A percentile compares a stretch with the other conserved stretches of the same genome.
These are phyloP conservation scores for Neotoma lepida DNA, from an alignment of 2,113 vertebrate species.

Conservation along the genomic window DNA sequence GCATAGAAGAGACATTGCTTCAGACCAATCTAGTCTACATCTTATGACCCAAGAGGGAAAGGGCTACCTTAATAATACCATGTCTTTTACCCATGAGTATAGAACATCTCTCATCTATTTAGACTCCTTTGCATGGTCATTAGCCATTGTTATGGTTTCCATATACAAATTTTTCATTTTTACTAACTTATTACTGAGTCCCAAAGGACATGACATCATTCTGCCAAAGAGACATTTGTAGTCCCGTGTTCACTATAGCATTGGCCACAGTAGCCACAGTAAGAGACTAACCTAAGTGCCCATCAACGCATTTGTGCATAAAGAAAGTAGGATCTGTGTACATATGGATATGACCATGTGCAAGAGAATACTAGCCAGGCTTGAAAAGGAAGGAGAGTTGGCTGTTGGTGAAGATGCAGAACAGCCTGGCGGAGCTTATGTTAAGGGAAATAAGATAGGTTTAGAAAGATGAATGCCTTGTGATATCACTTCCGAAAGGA, in stretches of 20 bases:
- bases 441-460: neutral
- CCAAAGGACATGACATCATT: neutral
- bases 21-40: too few relatives aligned
- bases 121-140: neutral
- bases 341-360: neutral
- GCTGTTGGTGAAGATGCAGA: neutral
- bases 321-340: neutral
- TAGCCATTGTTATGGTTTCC: neutral
- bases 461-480: too few relatives aligned
- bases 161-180: neutral
- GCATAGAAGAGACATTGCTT: neutral
- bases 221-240: neutral
- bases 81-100: neutral
- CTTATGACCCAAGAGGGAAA: neutral
- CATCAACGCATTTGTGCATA: neutral
- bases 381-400: neutral
- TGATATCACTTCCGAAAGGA: neutral
- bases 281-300: neutral
- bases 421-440: too few relatives aligned
- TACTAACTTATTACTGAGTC: neutral
- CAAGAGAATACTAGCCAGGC: neutral
- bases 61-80: neutral
- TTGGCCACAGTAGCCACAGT: neutral
- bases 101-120: neutral
- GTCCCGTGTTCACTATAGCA: neutral